Evolutionary conservation across 2,888 invertebrate species (phyloP), one percentile per base, ranked within the genome.

Genomic region (Agrochola lychnidis): DNA sequence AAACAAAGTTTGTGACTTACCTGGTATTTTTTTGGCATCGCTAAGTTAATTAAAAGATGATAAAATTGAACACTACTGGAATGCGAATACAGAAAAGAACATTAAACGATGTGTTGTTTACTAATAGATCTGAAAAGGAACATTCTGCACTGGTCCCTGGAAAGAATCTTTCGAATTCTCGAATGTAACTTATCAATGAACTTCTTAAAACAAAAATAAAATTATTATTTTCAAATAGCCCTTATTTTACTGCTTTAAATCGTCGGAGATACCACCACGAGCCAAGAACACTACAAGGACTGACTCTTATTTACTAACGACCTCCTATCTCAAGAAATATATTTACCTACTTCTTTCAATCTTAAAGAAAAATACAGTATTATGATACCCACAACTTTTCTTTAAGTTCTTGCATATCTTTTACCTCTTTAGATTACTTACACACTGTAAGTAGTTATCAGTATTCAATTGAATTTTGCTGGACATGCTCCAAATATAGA

Each of bases 281-380:
- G 45, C 19, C 62, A 56, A 40, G 53, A 68, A n/a, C 56, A 63
- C 12, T 42, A 51, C 42, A 64, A 51, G 16, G 53, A 51, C 61
- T n/a, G 19, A 53, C 16, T 78, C 48, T 81, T 57, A 73, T 57
- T 42, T 57, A 57, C 74, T 73, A 73, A 73, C 42, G 63, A 81
- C 42, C 40, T 81, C 48, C 9, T 40, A 10, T 22, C 25, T n/a
- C 16, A 45, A 56, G 19, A 36, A n/a, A 6, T 1, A 73, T 10
- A 45, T 56, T 36, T 6, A 42, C 2, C 2, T 45, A 53, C 30
- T 51, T 51, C 5, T 73, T 30, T 56, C n/a, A 19, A n/a, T 36
- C 14, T 36, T 45, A 73, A n/a, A 74, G n/a, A 30, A 22, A 40
- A 56, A 36, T 53, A 19, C 25, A 40, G 42, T 42, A 19, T 16